phyloP scores from a whole-genome alignment of 1,140 invertebrate species.

The Helicoverpa armigera region DNA sequence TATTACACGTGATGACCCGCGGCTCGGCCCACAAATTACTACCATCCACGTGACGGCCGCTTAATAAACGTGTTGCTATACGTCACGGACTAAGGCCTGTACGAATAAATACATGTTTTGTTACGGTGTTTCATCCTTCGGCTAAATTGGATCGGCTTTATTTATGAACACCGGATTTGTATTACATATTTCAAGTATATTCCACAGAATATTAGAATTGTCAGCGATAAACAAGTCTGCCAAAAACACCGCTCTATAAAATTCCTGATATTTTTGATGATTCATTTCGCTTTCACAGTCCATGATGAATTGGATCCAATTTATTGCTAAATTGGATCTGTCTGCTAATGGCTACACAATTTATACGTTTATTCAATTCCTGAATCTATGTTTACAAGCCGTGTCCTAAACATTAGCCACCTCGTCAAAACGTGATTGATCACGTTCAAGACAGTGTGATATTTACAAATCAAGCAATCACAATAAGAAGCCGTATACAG shows the following conservation, averaged over 20 bases:
- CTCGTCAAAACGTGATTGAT: conserved; percentile 15
- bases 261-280: too few species aligned
- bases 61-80: conserved; percentile 12
- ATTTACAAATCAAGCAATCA: conserved; percentile 9
- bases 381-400: neutral
- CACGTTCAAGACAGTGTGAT: conserved; percentile 20
- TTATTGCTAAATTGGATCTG: too few species aligned
- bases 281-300: too few species aligned
- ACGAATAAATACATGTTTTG: conserved; percentile 11
- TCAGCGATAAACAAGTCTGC: too few species aligned
- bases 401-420: neutral
- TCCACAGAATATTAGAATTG: too few species aligned
- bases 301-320: too few species aligned
- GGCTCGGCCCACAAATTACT: conserved; percentile 12
- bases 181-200: too few species aligned
- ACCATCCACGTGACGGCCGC: conserved; percentile 13
- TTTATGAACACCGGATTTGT: neutral
- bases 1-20: neutral
- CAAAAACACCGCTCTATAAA: too few species aligned
- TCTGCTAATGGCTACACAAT: too few species aligned
- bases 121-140: conserved; percentile 12
- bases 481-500: conserved; percentile 7
- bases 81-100: conserved; percentile 11
- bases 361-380: too few species aligned
- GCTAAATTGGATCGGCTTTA: neutral